A percentile compares a stretch with the other conserved stretches of the same genome.
phyloP scores from a whole-genome alignment of 1,140 invertebrate genomes.

The Drosophila bipectinata region DNA sequence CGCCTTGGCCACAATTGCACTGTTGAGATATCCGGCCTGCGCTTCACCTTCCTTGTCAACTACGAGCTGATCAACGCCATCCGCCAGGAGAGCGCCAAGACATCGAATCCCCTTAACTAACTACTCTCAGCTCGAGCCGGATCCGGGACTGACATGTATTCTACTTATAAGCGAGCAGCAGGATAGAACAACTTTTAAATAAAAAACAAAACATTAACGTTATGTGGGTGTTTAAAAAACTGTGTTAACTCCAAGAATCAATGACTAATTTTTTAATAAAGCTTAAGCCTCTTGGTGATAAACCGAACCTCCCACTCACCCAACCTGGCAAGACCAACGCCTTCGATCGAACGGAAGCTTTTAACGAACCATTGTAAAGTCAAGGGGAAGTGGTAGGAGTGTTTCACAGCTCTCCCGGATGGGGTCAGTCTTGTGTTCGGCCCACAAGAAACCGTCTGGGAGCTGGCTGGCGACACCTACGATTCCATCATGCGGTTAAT shows the following conservation, averaged over 20 bases:
- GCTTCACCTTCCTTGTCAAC: conserved; percentile 97
- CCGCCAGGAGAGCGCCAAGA: conserved; percentile 91
- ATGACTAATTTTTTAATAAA: neutral
- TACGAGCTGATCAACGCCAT: conserved; percentile 95
- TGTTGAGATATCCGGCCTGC: conserved; percentile 95
- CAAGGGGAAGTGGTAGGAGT: conserved; percentile 10
- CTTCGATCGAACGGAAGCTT: conserved; percentile 64
- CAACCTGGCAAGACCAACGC: conserved; percentile 50
- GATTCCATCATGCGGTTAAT: conserved; percentile 65
- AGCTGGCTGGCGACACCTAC: conserved; percentile 51
- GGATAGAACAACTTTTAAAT: conserved; percentile 51
- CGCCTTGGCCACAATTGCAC: conserved; percentile 96
- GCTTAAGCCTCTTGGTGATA: conserved; percentile 23
- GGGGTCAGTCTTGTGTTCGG: conserved; percentile 31
- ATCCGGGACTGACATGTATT: conserved; percentile 37
- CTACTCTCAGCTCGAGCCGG: conserved; percentile 11
- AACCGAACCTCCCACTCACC: conserved; percentile 36
- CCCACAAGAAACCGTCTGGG: conserved; percentile 35
- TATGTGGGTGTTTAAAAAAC: neutral
- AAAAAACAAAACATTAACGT: conserved; percentile 9
- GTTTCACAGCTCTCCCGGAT: conserved; percentile 32
- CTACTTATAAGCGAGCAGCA: conserved; percentile 46
- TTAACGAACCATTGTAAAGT: neutral
- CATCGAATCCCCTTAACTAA: conserved; percentile 84
- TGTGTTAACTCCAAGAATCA: neutral